Percentiles rank a stretch among this genome's conserved stretches.
Evolutionary conservation across 2,888 invertebrate species (phyloP).

Genomic region (Ophraella communa): DNA sequence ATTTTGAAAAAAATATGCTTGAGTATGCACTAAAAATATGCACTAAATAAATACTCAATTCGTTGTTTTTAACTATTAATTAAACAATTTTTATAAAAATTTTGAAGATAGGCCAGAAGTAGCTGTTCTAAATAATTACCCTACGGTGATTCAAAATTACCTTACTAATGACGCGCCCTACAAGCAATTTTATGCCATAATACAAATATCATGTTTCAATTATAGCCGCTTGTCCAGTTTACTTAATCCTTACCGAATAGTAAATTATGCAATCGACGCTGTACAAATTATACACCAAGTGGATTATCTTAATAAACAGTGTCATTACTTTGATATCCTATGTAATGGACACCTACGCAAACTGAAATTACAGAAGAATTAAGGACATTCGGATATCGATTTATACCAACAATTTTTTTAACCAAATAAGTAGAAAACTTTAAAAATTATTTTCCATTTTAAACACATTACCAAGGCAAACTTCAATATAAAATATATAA

Average conservation of each 20-base stretch:
- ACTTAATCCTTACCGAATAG: neutral
- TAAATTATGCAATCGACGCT: neutral
- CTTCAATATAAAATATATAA: too few relatives aligned
- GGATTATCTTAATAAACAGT: neutral
- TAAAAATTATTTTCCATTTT: too few relatives aligned
- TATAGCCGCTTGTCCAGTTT: neutral
- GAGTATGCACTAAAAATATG: too few relatives aligned
- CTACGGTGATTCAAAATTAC: neutral
- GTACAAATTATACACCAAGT: neutral
- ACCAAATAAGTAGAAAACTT: neutral
- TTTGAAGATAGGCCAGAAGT: too few relatives aligned
- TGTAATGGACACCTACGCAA: neutral
- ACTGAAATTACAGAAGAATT: neutral
- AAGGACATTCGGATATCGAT: neutral
- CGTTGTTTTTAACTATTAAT: too few relatives aligned
- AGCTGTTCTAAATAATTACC: too few relatives aligned
- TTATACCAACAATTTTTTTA: neutral
- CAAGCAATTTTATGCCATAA: neutral
- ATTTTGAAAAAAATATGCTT: too few relatives aligned
- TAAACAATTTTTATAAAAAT: too few relatives aligned
- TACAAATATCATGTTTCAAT: neutral
- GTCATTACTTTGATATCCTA: neutral
- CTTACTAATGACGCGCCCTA: neutral
- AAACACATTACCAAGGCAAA: too few relatives aligned
- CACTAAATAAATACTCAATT: too few relatives aligned